Evolutionary conservation across 1,140 invertebrate species (phyloP).

Genomic region (Eumeta japonica): DNA sequence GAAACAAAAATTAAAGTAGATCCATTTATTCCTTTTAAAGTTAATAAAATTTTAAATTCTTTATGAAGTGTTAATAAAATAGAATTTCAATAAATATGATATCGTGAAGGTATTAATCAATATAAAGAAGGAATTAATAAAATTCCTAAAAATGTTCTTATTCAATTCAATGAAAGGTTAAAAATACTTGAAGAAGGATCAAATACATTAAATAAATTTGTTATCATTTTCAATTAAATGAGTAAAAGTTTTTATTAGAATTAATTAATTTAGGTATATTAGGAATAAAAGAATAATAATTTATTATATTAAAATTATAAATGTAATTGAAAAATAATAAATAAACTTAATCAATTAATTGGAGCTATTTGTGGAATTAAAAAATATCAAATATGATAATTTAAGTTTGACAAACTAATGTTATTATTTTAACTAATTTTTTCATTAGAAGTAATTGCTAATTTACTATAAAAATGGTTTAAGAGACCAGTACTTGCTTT

Average conservation of each 20-base stretch:
- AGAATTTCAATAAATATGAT: no score
- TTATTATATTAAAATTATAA: slow-evolving; percentile 53
- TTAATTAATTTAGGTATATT: no score
- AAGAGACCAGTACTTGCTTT: no score
- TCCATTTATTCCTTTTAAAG: slow-evolving; percentile 35
- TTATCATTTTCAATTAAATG: no score
- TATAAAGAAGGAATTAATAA: slow-evolving; percentile 46
- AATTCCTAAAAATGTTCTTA: no score
- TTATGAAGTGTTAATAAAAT: slow-evolving; percentile 49
- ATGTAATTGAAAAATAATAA: slow-evolving; percentile 50
- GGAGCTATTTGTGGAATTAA: slow-evolving; percentile 58
- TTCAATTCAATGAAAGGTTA: slow-evolving; percentile 57
- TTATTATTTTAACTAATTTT: slow-evolving; percentile 55
- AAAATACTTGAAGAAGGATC: no score
- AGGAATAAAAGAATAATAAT: slow-evolving; percentile 39
- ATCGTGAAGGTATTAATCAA: slow-evolving; percentile 53
- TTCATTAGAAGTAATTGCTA: slow-evolving; percentile 61
- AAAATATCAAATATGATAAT: slow-evolving; percentile 59
- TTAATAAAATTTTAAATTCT: slow-evolving; percentile 57
- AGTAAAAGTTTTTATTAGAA: slow-evolving; percentile 27
- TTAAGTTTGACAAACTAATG: slow-evolving; percentile 60
- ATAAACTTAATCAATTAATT: slow-evolving; percentile 52
- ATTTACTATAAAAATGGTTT: slow-evolving; percentile 50
- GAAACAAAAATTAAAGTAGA: slow-evolving; percentile 55
- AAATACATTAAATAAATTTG: no score